A percentile compares a stretch with the other conserved stretches of the same genome.
Evolutionary conservation across 37 sponge, comb jelly and placozoan species (phyloP).

Genomic region (Crambe crambe): DNA sequence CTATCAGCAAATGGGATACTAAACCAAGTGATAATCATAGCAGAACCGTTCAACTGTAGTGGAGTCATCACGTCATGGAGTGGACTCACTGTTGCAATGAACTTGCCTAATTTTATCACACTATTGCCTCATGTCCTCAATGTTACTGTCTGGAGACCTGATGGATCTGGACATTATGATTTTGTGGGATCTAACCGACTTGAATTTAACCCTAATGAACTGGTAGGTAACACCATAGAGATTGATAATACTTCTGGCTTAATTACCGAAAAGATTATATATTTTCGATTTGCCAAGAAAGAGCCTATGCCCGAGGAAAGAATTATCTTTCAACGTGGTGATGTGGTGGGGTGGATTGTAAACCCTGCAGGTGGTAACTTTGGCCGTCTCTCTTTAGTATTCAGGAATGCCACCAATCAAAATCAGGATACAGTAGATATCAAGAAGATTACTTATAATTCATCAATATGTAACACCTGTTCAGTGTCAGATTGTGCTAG

Average conservation of each 20-base stretch:
- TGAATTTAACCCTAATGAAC: neutral
- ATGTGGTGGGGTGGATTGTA: conserved; percentile 27
- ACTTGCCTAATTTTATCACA: neutral
- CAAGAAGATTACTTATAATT: too few species aligned
- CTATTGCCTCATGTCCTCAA: neutral
- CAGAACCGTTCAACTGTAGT: conserved; percentile 35
- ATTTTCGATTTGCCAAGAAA: neutral
- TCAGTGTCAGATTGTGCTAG: neutral
- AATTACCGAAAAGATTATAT: neutral
- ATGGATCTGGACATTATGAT: neutral
- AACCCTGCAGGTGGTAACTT: neutral
- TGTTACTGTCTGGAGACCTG: conserved; percentile 49
- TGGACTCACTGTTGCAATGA: conserved; percentile 4
- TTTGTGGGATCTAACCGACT: conserved; percentile 11
- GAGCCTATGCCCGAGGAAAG: neutral
- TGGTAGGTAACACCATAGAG: neutral
- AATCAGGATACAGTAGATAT: too few species aligned
- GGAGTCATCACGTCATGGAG: conserved; percentile 41
- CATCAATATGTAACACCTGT: neutral
- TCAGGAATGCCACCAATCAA: neutral
- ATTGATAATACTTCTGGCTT: neutral
- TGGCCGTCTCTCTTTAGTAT: neutral
- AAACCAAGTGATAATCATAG: conserved; percentile 28
- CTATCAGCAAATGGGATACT: neutral
- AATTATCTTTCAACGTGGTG: conserved; percentile 32